These are phyloP conservation scores for Mustelus asterias DNA, from an alignment of 2,113 vertebrate species.

Conservation along the genomic window DNA sequence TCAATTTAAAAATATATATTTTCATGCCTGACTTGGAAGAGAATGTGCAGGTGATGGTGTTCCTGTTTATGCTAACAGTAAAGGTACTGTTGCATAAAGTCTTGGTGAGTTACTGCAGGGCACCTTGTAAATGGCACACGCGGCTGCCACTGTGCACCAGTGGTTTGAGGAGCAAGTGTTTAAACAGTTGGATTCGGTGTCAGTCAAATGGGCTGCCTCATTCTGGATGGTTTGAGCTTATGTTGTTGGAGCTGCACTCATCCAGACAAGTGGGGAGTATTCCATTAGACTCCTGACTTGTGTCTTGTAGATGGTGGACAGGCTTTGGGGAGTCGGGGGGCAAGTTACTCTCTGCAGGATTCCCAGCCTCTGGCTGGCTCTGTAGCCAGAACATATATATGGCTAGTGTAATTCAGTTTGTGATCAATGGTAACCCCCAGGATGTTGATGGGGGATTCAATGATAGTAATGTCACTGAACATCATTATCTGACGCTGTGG, in stretches of 20 bases:
- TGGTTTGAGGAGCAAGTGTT: no score
- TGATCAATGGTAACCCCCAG: not conserved
- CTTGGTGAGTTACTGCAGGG: no score
- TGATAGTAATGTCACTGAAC: not conserved
- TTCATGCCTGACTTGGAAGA: no score
- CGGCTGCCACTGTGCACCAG: no score
- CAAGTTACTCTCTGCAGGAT: not conserved
- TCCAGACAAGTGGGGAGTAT: not conserved
- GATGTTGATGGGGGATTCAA: not conserved
- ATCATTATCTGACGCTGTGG: not conserved
- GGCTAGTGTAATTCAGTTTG: not conserved
- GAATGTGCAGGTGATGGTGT: no score
- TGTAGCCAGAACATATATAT: not conserved
- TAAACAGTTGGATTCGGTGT: no score
- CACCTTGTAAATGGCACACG: no score
- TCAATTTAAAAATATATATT: no score
- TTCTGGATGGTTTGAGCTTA: not conserved
- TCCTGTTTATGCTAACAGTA: no score
- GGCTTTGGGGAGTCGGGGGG: not conserved
- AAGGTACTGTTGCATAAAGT: no score
- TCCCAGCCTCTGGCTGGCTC: not conserved
- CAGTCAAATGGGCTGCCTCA: not conserved
- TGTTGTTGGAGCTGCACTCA: not conserved
- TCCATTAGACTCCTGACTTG: not conserved
- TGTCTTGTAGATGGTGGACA: not conserved